Conservation (phyloP, 2,888 invertebrate species). For the Tuberolachnus salignus region DNA sequence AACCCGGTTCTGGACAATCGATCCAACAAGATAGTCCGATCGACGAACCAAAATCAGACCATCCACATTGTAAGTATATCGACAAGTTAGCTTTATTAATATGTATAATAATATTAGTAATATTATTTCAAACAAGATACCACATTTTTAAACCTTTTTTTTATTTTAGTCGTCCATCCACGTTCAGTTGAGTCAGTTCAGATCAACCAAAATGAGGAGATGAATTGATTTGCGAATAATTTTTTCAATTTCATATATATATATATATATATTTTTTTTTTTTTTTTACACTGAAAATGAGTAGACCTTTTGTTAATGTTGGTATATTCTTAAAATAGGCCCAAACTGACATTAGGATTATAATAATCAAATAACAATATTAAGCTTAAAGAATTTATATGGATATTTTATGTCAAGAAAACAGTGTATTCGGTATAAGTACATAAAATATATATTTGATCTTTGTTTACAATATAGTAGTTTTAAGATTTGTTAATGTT, state of each 20-base stretch:
- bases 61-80: slow-evolving; percentile 77
- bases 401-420: slow-evolving; percentile 33
- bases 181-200: slow-evolving; percentile 69
- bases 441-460: slow-evolving; percentile 35
- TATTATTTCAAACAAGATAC: no score
- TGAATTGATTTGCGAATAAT: slow-evolving; percentile 17
- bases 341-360: slow-evolving; percentile 47
- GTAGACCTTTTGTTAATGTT: slow-evolving; percentile 29
- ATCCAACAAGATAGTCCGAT: slow-evolving; percentile 63
- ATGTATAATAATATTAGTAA: no score
- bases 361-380: slow-evolving; percentile 51
- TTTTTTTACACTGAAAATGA: slow-evolving; percentile 27
- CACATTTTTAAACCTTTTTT: slow-evolving; percentile 53
- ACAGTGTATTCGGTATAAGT: slow-evolving; percentile 31
- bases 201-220: slow-evolving; percentile 30
- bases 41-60: slow-evolving; percentile 64
- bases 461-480: slow-evolving; percentile 40
- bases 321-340: slow-evolving; percentile 32
- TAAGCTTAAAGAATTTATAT: slow-evolving; percentile 34
- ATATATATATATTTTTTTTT: background rate
- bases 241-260: slow-evolving; percentile 21
- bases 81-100: no score
- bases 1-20: slow-evolving; percentile 60
- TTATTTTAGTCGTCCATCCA: slow-evolving; percentile 77
- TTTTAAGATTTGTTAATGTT: slow-evolving; percentile 53